phyloP scores from a whole-genome alignment of 2,797 vertebrate genomes.

The Synaphobranchus kaupii region DNA sequence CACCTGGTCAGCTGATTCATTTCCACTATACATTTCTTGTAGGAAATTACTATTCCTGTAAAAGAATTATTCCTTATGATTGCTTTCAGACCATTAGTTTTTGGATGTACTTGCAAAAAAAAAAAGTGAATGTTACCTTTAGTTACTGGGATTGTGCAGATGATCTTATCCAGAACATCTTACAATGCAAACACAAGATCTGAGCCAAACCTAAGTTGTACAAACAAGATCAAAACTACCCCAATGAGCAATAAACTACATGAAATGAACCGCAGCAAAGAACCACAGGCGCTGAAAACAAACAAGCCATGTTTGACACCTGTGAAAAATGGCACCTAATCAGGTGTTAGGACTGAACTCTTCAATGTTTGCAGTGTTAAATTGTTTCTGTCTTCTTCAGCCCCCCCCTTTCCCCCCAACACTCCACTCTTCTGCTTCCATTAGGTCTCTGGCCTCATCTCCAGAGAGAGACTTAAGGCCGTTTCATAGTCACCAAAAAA shows the following conservation, averaged over 20 bases:
- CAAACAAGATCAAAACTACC: no score
- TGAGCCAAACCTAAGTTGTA: no score
- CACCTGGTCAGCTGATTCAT: background rate
- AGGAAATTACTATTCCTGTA: background rate
- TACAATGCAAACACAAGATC: no score
- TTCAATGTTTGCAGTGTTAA: background rate
- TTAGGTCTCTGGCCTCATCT: background rate
- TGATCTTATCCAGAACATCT: no score
- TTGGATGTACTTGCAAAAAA: background rate
- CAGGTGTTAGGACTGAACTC: no score
- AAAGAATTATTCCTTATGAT: background rate
- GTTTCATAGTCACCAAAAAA: no score
- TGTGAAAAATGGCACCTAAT: no score
- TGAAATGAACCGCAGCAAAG: no score
- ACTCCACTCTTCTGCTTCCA: background rate
- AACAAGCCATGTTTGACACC: no score
- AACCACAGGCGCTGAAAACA: no score
- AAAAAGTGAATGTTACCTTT: background rate
- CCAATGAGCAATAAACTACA: no score
- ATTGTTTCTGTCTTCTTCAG: background rate
- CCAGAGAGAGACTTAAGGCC: background rate
- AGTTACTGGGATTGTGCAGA: background rate
- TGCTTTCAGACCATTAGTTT: background rate
- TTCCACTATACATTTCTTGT: background rate
- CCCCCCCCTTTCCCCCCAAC: no score